phyloP scores from a whole-genome alignment of 2,888 invertebrate genomes.

The Zaprionus obscuricornis region DNA sequence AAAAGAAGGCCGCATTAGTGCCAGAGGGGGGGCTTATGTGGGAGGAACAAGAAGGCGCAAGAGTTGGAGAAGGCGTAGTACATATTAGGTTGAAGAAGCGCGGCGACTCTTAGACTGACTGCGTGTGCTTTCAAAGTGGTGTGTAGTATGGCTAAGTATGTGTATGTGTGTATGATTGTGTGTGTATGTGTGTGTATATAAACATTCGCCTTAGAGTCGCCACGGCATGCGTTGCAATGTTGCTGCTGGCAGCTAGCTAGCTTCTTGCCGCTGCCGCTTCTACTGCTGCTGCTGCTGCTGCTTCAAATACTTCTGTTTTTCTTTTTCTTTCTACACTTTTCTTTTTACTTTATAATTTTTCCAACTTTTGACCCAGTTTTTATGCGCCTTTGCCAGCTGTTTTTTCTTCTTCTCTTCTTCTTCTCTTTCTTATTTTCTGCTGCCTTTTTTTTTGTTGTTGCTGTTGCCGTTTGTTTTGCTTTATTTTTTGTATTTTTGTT shows the following conservation, averaged over 20 bases:
- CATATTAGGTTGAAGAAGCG: no score
- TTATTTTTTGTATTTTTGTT: slow-evolving; percentile 21
- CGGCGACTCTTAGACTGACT: slow-evolving; percentile 31
- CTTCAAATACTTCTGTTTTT: slow-evolving; percentile 37
- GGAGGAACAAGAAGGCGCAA: neutral
- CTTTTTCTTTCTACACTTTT: slow-evolving; percentile 64
- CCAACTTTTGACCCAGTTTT: slow-evolving; percentile 76
- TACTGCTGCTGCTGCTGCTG: slow-evolving; percentile 7
- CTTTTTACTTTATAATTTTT: slow-evolving; percentile 72
- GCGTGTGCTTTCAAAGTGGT: slow-evolving; percentile 31
- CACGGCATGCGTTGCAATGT: slow-evolving; percentile 23
- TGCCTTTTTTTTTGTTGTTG: slow-evolving; percentile 4
- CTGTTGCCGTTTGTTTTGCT: slow-evolving; percentile 24
- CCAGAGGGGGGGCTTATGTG: neutral
- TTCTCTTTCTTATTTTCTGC: neutral
- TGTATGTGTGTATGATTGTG: slow-evolving; percentile 8
- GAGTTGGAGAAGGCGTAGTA: neutral
- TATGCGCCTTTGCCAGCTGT: slow-evolving; percentile 46
- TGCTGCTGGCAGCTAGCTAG: slow-evolving; percentile 20
- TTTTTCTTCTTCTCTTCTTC: neutral
- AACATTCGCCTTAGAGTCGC: slow-evolving; percentile 52
- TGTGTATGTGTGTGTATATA: slow-evolving; percentile 35
- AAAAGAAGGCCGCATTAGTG: slow-evolving; percentile 14
- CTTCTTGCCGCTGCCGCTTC: neutral
- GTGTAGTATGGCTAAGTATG: neutral